Base-by-base conservation (phyloP, 2,797 vertebrate genomes). In the Cichlasoma orientale region DNA sequence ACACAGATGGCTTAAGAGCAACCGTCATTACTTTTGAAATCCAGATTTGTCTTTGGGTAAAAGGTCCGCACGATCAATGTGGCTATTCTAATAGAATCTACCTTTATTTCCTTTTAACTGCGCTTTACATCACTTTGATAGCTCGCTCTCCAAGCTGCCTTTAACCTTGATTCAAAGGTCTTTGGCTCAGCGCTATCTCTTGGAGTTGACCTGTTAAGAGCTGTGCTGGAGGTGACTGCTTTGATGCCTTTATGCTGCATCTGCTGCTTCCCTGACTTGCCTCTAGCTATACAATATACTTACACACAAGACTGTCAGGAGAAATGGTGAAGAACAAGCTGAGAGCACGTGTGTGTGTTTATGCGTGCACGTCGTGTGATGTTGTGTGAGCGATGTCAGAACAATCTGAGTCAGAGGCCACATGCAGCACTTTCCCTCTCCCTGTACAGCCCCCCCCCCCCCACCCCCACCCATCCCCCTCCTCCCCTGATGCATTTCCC, bases 171-270 rank as follows among this genome's bases (percentile, higher is more conserved):
- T 90, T 85, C 85, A 74, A 88, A 84, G 78, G 83, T 90, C 86
- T 92, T 77, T 80, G 79, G 70, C 80, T 87, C 68, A 4, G 72
- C 75, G 52, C 68, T 80, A 73, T 88, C 82, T 84, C 77, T 86
- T 77, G 74, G 86, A 87, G 71, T 90, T 93, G 92, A 92, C 89
- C 92, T 38, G 71, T 77, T 89, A 90, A 92, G 81, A 91, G 82
- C 80, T n/a, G 59, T 44, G 79, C 78, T 81, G 77, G 69, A 87
- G 84, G 82, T 78, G 82, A 77, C 75, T 76, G 75, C 91, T 91
- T 93, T 92, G 89, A 91, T 89, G 90, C 88, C 69, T 90, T 83
- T 83, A 55, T 86, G 75, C 74, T 79, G 72, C 76, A 81, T 88
- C 84, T 77, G 78, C 80, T 82, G 63, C 80, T 82, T 88, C 85